Evolutionary conservation across 2,797 vertebrate genomes (phyloP), one percentile per base, ranked within the genome.

Genomic region (Syngnathus acus): DNA sequence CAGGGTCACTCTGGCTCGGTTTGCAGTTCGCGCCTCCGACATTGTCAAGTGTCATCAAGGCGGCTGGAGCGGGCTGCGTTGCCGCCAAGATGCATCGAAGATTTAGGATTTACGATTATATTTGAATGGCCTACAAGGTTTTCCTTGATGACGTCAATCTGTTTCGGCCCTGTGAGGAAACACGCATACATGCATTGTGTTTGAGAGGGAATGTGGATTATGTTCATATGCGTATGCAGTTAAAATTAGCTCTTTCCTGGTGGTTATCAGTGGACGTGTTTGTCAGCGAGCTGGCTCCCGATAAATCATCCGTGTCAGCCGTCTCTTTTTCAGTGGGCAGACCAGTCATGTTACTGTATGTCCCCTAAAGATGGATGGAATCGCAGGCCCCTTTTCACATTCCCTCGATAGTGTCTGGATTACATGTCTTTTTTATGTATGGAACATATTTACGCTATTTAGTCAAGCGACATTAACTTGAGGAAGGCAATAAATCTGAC

Each of bases 221-320:
- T 14, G 6, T 45, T 45, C 21, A 26, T 26, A 26, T 62, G 7
- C 17, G 4, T 45, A 42, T 26, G 21, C 16, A 62, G 42, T 62
- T 62, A 62, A 43, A 62, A 43, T 62, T 13, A 62, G 39, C 40
- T 62, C 42, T 62, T 62, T 26, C 60, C 68, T 67, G 38, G 26
- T 68, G 68, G 75, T 84, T 79, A 75, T 78, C 64, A 64, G 62
- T 79, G 60, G 71, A 79, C 77, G 75, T 72, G 82, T 84, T 82
- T 75, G 55, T 82, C 83, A 74, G 76, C 69, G 78, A 78, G 73
- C 69, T 58, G 63, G 70, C 76, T 79, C 68, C 54, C 1, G 53
- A 76, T 87, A 77, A 87, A 87, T 89, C 73, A 84, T 53, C 23
- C 1, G 45, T 51, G 75, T 78, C 73, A 72, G 5, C 57, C 75